phyloP scores from a whole-genome alignment of 2,888 invertebrate genomes.

The Microctonus aethiopoides region DNA sequence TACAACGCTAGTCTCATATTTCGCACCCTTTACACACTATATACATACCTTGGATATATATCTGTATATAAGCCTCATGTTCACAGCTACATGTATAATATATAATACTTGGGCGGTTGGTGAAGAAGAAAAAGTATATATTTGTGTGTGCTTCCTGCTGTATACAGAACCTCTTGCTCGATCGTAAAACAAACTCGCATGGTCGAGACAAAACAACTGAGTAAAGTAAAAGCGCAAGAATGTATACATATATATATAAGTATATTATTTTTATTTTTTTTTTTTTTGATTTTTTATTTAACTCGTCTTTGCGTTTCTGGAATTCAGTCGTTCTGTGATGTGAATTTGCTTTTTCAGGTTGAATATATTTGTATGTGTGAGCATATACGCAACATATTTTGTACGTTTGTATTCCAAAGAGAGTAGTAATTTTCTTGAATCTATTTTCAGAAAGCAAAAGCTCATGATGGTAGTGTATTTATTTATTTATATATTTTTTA shows the following conservation, averaged over 20 bases:
- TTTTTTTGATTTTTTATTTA: background rate
- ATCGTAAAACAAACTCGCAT: slow-evolving; percentile 25
- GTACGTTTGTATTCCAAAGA: background rate
- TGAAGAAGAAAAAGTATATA: slow-evolving; percentile 6
- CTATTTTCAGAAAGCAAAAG: slow-evolving; percentile 27
- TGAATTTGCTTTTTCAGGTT: slow-evolving; percentile 16
- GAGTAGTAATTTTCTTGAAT: slow-evolving; percentile 17
- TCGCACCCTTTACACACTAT: slow-evolving; percentile 11
- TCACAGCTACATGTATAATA: background rate
- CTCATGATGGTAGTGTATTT: background rate
- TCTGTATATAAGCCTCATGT: slow-evolving; percentile 5
- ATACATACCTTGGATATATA: background rate
- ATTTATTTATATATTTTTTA: background rate
- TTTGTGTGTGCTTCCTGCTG: slow-evolving; percentile 8
- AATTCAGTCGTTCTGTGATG: slow-evolving; percentile 9
- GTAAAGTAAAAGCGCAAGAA: slow-evolving; percentile 1
- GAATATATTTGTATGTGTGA: background rate
- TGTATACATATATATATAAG: background rate
- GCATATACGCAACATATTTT: too few species aligned
- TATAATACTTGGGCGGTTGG: background rate
- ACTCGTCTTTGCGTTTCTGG: background rate
- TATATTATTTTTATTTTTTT: background rate
- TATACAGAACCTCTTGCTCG: background rate
- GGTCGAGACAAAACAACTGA: slow-evolving; percentile 27
- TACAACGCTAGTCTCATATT: slow-evolving; percentile 29